Base-by-base conservation (phyloP, 1,140 invertebrate species). In the Cotesia glomerata region DNA sequence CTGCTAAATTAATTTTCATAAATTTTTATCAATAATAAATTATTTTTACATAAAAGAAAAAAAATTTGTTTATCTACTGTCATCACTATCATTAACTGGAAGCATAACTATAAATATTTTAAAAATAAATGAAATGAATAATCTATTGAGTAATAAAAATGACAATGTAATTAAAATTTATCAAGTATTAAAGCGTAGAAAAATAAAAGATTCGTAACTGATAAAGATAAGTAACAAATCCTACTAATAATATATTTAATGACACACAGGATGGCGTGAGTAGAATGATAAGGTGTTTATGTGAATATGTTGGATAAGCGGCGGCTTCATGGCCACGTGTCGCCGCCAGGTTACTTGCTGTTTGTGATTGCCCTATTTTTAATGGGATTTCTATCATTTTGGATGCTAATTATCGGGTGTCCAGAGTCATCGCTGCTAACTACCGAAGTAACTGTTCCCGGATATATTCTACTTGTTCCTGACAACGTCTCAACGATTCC, bases 271-370 rank as follows among this genome's bases (percentile, higher is more conserved):
- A 75, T 76, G 56, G 70, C 68, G 75, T 45, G 61, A 75, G 62
- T 79, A 80, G 75, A 77, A 82, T 81, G 80, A 77, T 76, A 80
- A 76, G 76, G 77, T 67, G 71, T 78, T 81, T 45, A 45, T 45
- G 39, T 45, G 39, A 82, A 80, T 75, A 82, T 82, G 81, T 76
- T 82, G 81, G 81, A 82, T 77, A 82, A 81, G 78, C 78, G 80
- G 75, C 79, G 80, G 75, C 80, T 82, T 45, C 77, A 82, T 77
- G 79, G 78, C 69, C 75, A 75, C 71, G 81, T 77, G 79, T 79
- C 79, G 75, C 74, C 80, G 75, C 80, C 81, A 80, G 81, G 76
- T 76, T 81, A 76, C 74, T 72, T 80, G 35, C 71, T 78, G 54
- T 77, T 82, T 35, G 72, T 81, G 71, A 69, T 79, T 71, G 76